Evolutionary conservation across 2,888 invertebrate species (phyloP).

Genomic region (Drosophila niveifrons): DNA sequence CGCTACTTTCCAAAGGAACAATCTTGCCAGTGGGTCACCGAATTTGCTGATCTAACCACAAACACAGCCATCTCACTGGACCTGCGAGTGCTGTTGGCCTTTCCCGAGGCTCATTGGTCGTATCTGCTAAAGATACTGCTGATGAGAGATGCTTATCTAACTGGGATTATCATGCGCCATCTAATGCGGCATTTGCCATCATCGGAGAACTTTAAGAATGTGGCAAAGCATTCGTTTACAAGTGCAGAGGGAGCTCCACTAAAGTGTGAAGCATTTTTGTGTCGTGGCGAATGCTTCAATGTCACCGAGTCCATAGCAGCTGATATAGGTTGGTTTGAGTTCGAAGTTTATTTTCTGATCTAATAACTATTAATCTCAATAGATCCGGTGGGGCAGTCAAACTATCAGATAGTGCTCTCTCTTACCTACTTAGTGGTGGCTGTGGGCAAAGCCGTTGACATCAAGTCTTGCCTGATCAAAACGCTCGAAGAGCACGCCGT

Average conservation of each 20-base stretch:
- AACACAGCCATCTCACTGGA: constrained; percentile 90
- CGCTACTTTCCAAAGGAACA: constrained; percentile 87
- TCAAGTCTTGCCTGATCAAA: constrained; percentile 88
- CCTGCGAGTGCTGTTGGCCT: constrained; percentile 89
- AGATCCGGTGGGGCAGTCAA: constrained; percentile 86
- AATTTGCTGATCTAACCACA: constrained; percentile 86
- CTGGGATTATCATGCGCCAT: constrained; percentile 87
- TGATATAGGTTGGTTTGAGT: constrained; percentile 69
- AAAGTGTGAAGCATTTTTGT: constrained; percentile 90
- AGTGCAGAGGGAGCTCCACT: constrained; percentile 68
- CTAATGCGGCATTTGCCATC: constrained; percentile 86
- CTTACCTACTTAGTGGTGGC: constrained; percentile 88
- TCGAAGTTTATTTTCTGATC: not conserved
- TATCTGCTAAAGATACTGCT: constrained; percentile 91
- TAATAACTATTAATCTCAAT: not conserved
- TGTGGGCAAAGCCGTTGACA: constrained; percentile 88
- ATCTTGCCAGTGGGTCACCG: constrained; percentile 84
- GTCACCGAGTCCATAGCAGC: constrained; percentile 79
- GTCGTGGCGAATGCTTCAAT: constrained; percentile 88
- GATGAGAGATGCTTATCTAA: constrained; percentile 90
- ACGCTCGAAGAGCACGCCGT: constrained; percentile 87
- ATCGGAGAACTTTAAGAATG: constrained; percentile 84
- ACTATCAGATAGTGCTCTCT: constrained; percentile 88
- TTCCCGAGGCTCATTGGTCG: constrained; percentile 93
- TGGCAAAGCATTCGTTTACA: constrained; percentile 84